Evolutionary conservation across 2,888 invertebrate species (phyloP), one percentile per base, ranked within the genome.

Genomic region (Mythimna albipuncta): DNA sequence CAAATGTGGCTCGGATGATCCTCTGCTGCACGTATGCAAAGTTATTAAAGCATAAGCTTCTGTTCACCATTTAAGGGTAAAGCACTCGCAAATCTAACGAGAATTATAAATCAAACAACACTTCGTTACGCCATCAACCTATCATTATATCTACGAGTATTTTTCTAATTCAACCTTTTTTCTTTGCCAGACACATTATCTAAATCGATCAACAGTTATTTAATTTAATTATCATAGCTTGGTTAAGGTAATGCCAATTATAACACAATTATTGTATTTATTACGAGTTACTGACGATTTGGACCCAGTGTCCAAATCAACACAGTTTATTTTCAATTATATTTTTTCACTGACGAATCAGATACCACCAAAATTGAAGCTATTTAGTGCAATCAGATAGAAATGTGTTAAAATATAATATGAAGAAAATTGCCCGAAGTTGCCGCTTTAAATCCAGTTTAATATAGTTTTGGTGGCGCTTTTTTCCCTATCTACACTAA

Each of bases 181-280:
- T 66, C 55, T 66, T 3, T 16, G 16, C 55, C 16, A 63, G 32
- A 64, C 68, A 71, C 32, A 71, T 66, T 64, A 67, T 69, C 61
- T 70, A 82, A 64, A 82, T 71, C 65, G 68, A 77, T 77, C 72
- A 77, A 67, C 70, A 69, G 59, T 64, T 58, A 58, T 64, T 85
- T 82, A 85, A 77, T 85, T 73, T 68, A 78, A 82, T 85, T 71
- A 85, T 63, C 38, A 21, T 62, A 47, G 21, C 50, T 57, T 47
- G 52, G 68, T 73, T 71, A 82, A 70, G 72, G 69, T 21, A 55
- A 67, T 41, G 16, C 38, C 77, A 72, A 80, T 85, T 85, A 83
- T 75, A 75, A 75, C 38, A 68, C 84, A 67, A 84, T 84, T 67
- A 84, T 75, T 73, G 70, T 62, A 72, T 72, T 81, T 78, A 83